Evolutionary conservation across 2,113 vertebrate genomes (phyloP).

Genomic region (Sapayoa aenigma): DNA sequence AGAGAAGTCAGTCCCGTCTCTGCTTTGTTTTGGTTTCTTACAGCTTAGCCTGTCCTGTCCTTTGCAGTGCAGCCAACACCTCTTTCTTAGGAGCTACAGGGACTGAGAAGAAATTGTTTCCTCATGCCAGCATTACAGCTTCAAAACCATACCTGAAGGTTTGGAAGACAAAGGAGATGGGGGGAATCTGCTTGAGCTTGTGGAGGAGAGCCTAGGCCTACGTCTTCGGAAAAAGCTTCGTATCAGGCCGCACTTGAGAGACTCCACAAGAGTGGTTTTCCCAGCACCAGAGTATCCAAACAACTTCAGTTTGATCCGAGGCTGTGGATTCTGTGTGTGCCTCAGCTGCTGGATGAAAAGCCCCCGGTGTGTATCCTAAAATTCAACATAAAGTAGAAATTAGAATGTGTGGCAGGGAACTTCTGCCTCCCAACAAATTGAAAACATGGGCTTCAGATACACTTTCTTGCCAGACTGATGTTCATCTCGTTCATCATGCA

Average conservation of each 20-base stretch:
- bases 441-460: not conserved
- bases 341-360: constrained; percentile 93
- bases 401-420: not conserved
- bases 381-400: not conserved
- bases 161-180: constrained; percentile 89
- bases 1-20: not conserved
- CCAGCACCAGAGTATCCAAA: constrained; percentile 88
- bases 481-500: not conserved
- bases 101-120: not conserved
- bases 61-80: not conserved
- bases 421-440: not conserved
- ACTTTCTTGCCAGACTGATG: not conserved
- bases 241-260: constrained; percentile 93
- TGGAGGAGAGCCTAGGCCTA: constrained; percentile 83
- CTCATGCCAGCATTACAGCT: not conserved
- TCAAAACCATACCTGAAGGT: constrained; percentile 79
- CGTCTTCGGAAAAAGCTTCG: constrained; percentile 93
- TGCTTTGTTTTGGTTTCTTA: not conserved
- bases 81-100: not conserved
- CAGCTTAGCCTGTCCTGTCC: not conserved
- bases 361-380: constrained; percentile 86
- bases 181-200: constrained; percentile 84
- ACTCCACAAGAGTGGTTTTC: constrained; percentile 92
- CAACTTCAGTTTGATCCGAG: constrained; percentile 91
- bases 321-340: constrained; percentile 83